Percentiles rank a stretch among this genome's conserved stretches.
Conservation (phyloP, 2,113 vertebrate species). For the Haliaeetus leucogaster region DNA sequence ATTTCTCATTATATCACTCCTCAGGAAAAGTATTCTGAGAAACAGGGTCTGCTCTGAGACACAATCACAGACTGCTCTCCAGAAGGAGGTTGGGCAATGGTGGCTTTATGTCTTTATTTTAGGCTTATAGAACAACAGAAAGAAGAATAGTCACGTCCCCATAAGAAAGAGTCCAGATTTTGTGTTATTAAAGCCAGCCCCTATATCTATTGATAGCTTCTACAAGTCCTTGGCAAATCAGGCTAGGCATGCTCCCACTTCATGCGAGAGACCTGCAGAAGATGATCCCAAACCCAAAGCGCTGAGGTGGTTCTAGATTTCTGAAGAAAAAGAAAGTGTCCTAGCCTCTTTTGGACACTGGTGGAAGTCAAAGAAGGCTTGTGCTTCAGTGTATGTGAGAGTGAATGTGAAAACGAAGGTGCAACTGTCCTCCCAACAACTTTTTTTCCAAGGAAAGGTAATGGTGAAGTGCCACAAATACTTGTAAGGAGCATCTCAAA, state of each 20-base stretch:
- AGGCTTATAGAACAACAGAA: background rate
- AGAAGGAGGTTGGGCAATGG: background rate
- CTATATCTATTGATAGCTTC: background rate
- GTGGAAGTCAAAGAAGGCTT: background rate
- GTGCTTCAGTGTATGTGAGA: background rate
- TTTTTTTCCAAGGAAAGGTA: background rate
- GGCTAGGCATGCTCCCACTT: background rate
- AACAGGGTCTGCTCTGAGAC: background rate
- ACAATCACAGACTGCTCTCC: background rate
- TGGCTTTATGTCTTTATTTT: background rate
- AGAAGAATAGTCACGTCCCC: fast-evolving
- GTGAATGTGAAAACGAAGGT: background rate
- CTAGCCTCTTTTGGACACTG: background rate
- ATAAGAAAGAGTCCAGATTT: background rate
- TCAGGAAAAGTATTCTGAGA: background rate
- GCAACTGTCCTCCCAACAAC: background rate
- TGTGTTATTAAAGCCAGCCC: background rate
- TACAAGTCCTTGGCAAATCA: background rate
- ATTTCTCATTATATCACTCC: background rate
- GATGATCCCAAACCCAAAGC: background rate
- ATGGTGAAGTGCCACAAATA: background rate
- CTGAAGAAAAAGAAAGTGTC: background rate
- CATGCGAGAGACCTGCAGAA: background rate
- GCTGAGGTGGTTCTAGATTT: background rate
- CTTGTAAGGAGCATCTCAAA: background rate